These are phyloP conservation scores for Gymnarchus niloticus DNA, from an alignment of 2,113 vertebrate species.

Conservation along the genomic window DNA sequence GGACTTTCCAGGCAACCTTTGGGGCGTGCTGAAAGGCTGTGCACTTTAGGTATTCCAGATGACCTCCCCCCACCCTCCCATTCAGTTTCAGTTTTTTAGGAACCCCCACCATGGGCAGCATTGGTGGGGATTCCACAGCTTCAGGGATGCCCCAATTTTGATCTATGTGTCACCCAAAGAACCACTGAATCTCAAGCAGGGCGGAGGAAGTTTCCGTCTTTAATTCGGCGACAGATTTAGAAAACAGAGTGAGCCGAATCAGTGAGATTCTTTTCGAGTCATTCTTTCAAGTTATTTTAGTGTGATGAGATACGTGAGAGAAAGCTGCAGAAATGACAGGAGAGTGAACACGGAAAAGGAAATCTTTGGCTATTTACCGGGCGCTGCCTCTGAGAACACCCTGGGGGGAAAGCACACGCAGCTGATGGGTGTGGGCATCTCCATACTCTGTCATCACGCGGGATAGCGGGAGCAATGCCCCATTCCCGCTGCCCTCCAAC, in stretches of 20 bases:
- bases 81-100: not conserved
- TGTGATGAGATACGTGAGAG: not conserved
- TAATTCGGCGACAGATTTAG: not conserved
- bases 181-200: not conserved
- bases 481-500: not conserved
- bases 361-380: not conserved
- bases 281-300: not conserved
- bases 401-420: not conserved
- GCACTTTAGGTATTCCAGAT: not conserved
- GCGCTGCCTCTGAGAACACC: not conserved
- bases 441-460: not conserved
- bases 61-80: not conserved
- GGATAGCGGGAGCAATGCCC: not conserved
- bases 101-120: not conserved
- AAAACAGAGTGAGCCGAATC: not conserved
- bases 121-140: not conserved
- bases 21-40: constrained; percentile 1
- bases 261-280: not conserved
- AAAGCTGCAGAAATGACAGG: not conserved
- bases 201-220: not conserved
- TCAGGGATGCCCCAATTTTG: not conserved
- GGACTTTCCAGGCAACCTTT: constrained; percentile 10
- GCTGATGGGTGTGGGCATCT: not conserved
- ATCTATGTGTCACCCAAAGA: not conserved
- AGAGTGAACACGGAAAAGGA: not conserved